Evolutionary conservation across 2,888 invertebrate genomes (phyloP).

Genomic region (Nymphalis polychloros): DNA sequence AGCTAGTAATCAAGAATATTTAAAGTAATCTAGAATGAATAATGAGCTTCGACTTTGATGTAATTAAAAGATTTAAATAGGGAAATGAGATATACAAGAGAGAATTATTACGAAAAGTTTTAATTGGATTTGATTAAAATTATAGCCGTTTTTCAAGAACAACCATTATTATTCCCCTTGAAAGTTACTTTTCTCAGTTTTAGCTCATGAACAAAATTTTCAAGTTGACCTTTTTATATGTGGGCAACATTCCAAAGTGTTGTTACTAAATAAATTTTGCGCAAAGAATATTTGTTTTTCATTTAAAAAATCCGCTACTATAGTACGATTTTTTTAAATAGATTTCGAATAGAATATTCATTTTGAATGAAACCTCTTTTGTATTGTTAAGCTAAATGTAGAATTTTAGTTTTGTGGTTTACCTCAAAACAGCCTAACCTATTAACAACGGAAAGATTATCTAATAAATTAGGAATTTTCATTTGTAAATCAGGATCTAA

Average conservation of each 20-base stretch:
- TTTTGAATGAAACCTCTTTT: neutral
- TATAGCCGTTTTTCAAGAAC: constrained; percentile 26
- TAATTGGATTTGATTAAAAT: constrained; percentile 27
- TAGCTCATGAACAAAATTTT: constrained; percentile 23
- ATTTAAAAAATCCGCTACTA: neutral
- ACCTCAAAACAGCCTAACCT: constrained; percentile 26
- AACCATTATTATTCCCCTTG: constrained; percentile 25
- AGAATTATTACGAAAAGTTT: constrained; percentile 20
- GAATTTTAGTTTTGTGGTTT: constrained; percentile 37
- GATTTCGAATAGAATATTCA: neutral
- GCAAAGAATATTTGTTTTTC: neutral
- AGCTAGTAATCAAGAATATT: neutral
- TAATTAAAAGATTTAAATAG: constrained; percentile 13
- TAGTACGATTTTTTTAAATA: neutral
- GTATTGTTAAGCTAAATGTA: constrained; percentile 12
- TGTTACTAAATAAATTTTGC: neutral
- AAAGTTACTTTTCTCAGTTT: constrained; percentile 22
- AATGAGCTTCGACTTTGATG: constrained; percentile 3
- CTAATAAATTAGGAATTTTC: constrained; percentile 31
- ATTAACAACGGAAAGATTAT: constrained; percentile 26
- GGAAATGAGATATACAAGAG: constrained; percentile 14
- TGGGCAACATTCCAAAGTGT: constrained; percentile 20
- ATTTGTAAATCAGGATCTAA: constrained; percentile 41
- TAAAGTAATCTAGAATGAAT: constrained; percentile 7
- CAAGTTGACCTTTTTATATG: constrained; percentile 25